Conservation (phyloP, 2,888 invertebrate genomes). For the Protonemura montana region DNA sequence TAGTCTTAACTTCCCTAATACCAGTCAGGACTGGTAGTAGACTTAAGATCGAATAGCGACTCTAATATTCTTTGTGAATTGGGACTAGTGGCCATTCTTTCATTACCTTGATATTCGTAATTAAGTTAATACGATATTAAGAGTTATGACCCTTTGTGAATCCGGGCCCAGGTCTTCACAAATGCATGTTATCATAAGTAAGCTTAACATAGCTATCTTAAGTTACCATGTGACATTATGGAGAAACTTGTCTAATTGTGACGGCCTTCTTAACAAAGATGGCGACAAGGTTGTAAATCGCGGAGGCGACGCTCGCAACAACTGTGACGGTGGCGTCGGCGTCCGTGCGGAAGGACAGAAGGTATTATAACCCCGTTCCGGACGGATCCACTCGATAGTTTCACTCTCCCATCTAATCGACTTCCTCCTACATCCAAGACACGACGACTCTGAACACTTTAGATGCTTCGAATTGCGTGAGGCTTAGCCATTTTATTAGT, state of each 20-base stretch:
- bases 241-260: neutral
- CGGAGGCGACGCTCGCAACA: neutral
- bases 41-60: too few species aligned
- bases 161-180: too few species aligned
- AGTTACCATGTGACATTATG: too few species aligned
- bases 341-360: neutral
- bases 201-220: too few species aligned
- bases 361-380: constrained; percentile 8
- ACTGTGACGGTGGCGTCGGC: neutral
- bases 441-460: neutral
- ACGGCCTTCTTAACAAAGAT: constrained; percentile 15
- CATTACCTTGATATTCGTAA: too few species aligned
- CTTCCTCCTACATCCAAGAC: neutral
- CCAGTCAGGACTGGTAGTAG: too few species aligned
- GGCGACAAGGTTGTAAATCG: constrained; percentile 13
- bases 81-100: too few species aligned
- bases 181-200: too few species aligned
- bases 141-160: too few species aligned
- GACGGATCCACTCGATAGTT: neutral
- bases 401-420: constrained; percentile 5
- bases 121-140: too few species aligned
- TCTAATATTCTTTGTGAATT: too few species aligned
- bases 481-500: neutral
- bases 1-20: too few species aligned
- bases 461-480: neutral